Evolutionary conservation across 2,797 vertebrate genomes (phyloP).

Genomic region (Chelon labrosus): DNA sequence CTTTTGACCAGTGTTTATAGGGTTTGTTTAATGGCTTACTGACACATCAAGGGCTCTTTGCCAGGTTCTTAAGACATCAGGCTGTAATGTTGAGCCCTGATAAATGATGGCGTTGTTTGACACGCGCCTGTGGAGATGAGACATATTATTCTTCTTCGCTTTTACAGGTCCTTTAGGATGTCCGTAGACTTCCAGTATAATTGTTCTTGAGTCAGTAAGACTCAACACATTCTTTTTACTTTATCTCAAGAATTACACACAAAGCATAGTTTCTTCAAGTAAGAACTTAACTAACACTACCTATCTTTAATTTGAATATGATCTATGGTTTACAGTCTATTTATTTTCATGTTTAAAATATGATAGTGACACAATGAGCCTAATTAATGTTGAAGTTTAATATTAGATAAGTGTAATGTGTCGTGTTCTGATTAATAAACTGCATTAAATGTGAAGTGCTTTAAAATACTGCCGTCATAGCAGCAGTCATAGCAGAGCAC

Average conservation of each 20-base stretch:
- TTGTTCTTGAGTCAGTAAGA: not conserved
- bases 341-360: not conserved
- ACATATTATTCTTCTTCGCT: slow-evolving; percentile 7
- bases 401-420: not conserved
- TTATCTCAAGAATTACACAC: not conserved
- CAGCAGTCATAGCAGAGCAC: not conserved
- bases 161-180: slow-evolving; percentile 1
- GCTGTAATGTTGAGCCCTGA: slow-evolving; percentile 40
- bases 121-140: not conserved
- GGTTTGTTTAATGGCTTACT: slow-evolving; percentile 36
- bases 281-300: not conserved
- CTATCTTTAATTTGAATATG: not conserved
- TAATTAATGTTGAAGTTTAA: not conserved
- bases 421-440: not conserved
- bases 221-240: not conserved
- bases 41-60: slow-evolving; percentile 34
- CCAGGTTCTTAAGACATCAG: slow-evolving; percentile 33
- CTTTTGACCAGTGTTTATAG: slow-evolving; percentile 28
- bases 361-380: not conserved
- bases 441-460: not conserved
- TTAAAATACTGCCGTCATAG: not conserved
- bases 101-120: slow-evolving; percentile 36
- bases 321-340: not conserved
- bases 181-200: not conserved
- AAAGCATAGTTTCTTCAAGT: not conserved